phyloP scores from a whole-genome alignment of 2,113 vertebrate species.

The Antechinus stuartii region DNA sequence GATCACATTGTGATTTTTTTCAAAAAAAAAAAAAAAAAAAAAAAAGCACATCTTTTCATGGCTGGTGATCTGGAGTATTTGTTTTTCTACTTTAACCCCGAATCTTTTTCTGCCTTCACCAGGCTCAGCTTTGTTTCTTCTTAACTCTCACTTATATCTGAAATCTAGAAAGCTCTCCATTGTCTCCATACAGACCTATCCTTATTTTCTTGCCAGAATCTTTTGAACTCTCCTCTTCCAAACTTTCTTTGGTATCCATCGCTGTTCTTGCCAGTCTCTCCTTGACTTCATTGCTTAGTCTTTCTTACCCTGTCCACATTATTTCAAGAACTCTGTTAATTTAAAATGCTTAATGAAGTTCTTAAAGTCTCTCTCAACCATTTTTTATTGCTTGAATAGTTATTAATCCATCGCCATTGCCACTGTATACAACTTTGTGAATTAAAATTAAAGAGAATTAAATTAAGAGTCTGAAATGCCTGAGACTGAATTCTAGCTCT shows the following conservation, averaged over 20 bases:
- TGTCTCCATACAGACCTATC: neutral
- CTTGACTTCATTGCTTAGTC: neutral
- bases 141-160: neutral
- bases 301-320: neutral
- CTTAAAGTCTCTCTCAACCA: neutral
- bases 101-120: neutral
- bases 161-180: neutral
- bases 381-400: neutral
- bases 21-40: neutral
- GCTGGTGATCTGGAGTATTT: neutral
- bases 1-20: neutral
- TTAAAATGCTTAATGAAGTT: neutral
- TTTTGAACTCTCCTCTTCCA: neutral
- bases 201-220: neutral
- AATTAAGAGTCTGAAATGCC: neutral
- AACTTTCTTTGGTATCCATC: neutral
- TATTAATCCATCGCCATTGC: neutral
- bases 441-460: neutral
- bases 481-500: neutral
- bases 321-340: neutral
- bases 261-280: neutral
- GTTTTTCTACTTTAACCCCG: neutral
- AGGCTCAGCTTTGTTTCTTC: neutral
- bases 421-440: neutral
- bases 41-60: neutral